These are phyloP conservation scores for Automeris io DNA, from an alignment of 2,888 invertebrate genomes.

Conservation along the genomic window DNA sequence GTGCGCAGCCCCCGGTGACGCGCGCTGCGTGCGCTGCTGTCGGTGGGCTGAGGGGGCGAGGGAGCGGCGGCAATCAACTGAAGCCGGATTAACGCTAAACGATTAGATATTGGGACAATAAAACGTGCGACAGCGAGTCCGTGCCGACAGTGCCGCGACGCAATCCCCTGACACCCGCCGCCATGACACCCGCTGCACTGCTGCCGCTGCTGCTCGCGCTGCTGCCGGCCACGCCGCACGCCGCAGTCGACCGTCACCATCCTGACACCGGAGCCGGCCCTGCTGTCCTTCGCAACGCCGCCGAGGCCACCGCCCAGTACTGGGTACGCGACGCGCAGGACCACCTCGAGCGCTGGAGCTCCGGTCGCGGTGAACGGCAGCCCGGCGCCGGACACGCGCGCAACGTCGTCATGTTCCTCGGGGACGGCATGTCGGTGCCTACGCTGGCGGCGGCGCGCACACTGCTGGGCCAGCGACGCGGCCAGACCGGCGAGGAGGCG, in stretches of 20 bases:
- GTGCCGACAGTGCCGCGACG: too few relatives aligned
- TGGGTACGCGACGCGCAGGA: slow-evolving; percentile 62
- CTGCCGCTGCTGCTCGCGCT: slow-evolving; percentile 4
- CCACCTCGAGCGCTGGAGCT: slow-evolving; percentile 40
- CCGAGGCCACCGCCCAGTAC: slow-evolving; percentile 30
- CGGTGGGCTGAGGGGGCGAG: too few relatives aligned
- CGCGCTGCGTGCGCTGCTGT: too few relatives aligned
- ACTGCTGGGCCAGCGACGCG: slow-evolving; percentile 77
- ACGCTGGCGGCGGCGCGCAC: slow-evolving; percentile 81
- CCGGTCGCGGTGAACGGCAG: slow-evolving; percentile 31
- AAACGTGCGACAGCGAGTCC: too few relatives aligned
- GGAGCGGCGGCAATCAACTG: too few relatives aligned
- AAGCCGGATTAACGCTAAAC: too few relatives aligned
- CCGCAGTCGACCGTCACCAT: slow-evolving; percentile 19
- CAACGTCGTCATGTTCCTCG: slow-evolving; percentile 83
- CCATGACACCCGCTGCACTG: not conserved
- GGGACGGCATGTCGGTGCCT: slow-evolving; percentile 85
- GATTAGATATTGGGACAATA: too few relatives aligned
- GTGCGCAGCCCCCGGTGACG: not conserved
- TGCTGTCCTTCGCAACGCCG: slow-evolving; percentile 4
- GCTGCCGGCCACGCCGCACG: slow-evolving; percentile 4
- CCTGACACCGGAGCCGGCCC: slow-evolving; percentile 5
- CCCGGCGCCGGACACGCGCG: slow-evolving; percentile 13
- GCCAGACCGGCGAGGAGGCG: slow-evolving; percentile 75
- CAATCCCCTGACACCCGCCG: slow-evolving; percentile 56